Evolutionary conservation across 2,888 invertebrate species (phyloP).

Genomic region (Panopea generosa): DNA sequence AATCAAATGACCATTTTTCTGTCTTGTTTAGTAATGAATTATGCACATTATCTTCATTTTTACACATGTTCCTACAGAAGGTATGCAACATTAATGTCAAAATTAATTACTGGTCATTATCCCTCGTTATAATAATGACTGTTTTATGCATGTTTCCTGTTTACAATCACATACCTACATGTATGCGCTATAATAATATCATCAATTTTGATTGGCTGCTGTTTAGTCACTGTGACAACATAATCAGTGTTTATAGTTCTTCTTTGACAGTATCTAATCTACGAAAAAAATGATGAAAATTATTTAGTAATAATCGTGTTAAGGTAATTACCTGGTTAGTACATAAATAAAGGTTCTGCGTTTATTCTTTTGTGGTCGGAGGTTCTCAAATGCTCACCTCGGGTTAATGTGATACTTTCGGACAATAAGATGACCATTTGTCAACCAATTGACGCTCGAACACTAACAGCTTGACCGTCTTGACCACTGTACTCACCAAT

Average conservation of each 20-base stretch:
- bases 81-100: no score
- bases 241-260: constrained; percentile 13
- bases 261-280: neutral
- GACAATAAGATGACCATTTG: constrained; percentile 31
- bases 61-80: no score
- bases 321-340: constrained; percentile 4
- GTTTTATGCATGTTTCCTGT: no score
- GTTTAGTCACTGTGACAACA: neutral
- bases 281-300: neutral
- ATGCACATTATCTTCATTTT: no score
- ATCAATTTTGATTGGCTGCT: neutral
- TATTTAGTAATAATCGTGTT: constrained; percentile 11
- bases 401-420: constrained; percentile 8
- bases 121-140: no score
- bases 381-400: constrained; percentile 21
- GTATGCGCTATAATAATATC: neutral
- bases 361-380: neutral
- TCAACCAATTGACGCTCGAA: constrained; percentile 42
- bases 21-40: no score
- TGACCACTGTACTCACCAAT: constrained; percentile 8
- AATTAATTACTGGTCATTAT: no score
- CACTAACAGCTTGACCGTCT: constrained; percentile 42
- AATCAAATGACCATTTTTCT: no score
- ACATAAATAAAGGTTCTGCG: neutral
- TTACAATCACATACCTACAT: no score